Evolutionary conservation across 1,140 invertebrate species (phyloP).

Genomic region (Drosophila mojavensis): DNA sequence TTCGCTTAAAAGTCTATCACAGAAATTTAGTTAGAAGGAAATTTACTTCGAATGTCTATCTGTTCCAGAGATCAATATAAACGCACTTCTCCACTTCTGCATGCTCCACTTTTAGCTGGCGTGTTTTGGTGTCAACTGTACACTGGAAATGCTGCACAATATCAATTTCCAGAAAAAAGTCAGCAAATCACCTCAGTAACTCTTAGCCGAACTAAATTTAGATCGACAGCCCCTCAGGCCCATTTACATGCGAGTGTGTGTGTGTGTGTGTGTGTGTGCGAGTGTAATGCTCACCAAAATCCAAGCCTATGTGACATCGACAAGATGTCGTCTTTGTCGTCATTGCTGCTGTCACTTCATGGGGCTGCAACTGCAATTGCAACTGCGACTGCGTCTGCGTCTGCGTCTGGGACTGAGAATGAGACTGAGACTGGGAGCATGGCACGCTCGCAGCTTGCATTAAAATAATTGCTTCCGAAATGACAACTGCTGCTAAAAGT

Average conservation of each 20-base stretch:
- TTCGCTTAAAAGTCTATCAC: no score
- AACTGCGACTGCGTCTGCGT: conserved; percentile 30
- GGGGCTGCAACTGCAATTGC: conserved; percentile 37
- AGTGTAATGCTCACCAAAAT: conserved; percentile 21
- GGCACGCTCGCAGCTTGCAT: conserved; percentile 62
- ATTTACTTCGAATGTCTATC: neutral
- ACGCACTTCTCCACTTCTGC: neutral
- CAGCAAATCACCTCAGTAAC: conserved; percentile 35
- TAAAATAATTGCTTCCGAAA: conserved; percentile 83
- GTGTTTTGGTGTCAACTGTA: conserved; percentile 34
- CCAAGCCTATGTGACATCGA: conserved; percentile 46
- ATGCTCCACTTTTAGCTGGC: neutral
- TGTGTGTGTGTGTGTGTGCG: neutral
- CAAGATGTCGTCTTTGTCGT: conserved; percentile 40
- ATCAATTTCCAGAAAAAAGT: conserved; percentile 45
- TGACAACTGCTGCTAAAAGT: conserved; percentile 77
- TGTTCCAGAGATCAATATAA: neutral
- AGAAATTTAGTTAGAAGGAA: no score
- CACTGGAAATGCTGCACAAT: conserved; percentile 29
- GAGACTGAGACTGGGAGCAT: conserved; percentile 29
- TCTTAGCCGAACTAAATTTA: conserved; percentile 46
- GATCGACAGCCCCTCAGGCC: conserved; percentile 21
- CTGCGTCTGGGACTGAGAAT: conserved; percentile 18
- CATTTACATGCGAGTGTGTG: neutral
- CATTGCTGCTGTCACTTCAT: conserved; percentile 19